Evolutionary conservation across 1,140 invertebrate genomes (phyloP).

Genomic region (Araneus ventricosus): DNA sequence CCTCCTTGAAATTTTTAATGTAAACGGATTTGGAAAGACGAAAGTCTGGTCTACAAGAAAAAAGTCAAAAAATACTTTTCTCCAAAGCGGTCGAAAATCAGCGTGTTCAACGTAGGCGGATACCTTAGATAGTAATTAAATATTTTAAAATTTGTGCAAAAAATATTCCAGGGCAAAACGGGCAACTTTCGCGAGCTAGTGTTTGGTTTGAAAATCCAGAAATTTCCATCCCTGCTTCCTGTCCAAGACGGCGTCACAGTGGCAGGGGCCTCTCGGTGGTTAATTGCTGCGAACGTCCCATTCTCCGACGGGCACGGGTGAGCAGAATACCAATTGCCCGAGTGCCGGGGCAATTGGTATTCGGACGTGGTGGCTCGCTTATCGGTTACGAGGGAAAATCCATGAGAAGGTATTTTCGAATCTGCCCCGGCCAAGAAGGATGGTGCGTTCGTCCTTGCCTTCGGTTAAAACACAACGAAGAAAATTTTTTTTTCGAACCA

Average conservation of each 20-base stretch:
- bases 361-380: not conserved
- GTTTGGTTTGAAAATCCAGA: not conserved
- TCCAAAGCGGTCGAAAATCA: no score
- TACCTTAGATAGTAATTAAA: no score
- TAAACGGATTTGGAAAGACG: no score
- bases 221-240: not conserved
- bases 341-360: slow-evolving; percentile 10
- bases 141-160: no score
- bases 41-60: no score
- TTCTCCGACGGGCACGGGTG: not conserved
- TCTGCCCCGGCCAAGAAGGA: not conserved
- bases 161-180: no score
- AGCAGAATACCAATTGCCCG: slow-evolving; percentile 7
- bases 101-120: no score
- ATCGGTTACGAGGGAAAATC: not conserved
- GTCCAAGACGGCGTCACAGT: slow-evolving; percentile 23
- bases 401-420: not conserved
- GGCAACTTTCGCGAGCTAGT: no score
- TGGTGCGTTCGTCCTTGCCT: not conserved
- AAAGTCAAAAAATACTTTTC: no score
- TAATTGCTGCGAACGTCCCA: slow-evolving; percentile 1
- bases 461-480: not conserved
- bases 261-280: slow-evolving; percentile 43
- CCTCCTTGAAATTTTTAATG: no score
- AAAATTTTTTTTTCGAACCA: not conserved